These are phyloP conservation scores for Camelus bactrianus DNA, from an alignment of 2,113 vertebrate species.

Conservation along the genomic window DNA sequence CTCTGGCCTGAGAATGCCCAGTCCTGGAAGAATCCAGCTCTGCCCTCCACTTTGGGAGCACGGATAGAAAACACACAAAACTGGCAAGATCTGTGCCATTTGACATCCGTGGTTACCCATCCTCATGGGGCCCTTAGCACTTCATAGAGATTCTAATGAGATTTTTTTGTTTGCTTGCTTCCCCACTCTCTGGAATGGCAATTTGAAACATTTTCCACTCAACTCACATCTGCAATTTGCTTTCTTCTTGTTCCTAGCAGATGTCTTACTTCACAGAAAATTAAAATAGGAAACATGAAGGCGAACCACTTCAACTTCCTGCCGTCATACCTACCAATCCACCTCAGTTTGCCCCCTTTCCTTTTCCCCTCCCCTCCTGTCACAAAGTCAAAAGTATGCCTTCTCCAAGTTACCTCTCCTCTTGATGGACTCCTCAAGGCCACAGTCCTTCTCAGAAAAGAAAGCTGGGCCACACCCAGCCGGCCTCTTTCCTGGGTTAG, in stretches of 20 bases:
- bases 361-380: not conserved
- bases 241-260: slow-evolving; percentile 71
- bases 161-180: slow-evolving; percentile 35
- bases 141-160: slow-evolving; percentile 59
- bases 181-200: slow-evolving; percentile 44
- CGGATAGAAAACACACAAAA: not conserved
- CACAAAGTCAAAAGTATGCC: not conserved
- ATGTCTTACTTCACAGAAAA: slow-evolving; percentile 70
- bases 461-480: not conserved
- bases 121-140: not conserved
- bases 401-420: not conserved
- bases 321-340: not conserved
- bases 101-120: not conserved
- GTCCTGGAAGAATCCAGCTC: not conserved
- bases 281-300: slow-evolving; percentile 63
- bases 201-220: slow-evolving; percentile 74
- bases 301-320: slow-evolving; percentile 57
- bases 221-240: slow-evolving; percentile 67
- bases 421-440: not conserved
- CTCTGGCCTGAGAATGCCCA: not conserved
- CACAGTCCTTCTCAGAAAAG: not conserved
- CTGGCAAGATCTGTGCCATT: not conserved
- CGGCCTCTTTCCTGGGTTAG: not conserved
- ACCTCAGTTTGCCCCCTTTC: not conserved
- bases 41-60: not conserved